These are phyloP conservation scores for Rhodeus uyekii DNA, from an alignment of 2,797 vertebrate genomes.

Conservation along the genomic window DNA sequence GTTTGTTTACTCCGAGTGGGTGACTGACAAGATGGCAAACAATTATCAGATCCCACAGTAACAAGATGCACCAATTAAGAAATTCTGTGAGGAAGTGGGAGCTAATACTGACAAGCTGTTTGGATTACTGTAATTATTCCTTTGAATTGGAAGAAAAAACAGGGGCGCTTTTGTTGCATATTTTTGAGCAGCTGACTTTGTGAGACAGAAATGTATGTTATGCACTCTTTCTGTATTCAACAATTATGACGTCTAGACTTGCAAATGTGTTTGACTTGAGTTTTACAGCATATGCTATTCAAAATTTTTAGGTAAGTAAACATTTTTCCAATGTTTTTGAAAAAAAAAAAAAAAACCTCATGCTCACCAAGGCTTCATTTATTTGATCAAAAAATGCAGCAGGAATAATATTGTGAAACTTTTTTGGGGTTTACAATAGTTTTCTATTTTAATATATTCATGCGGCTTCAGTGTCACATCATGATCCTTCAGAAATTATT, in stretches of 20 bases:
- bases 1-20: constrained; percentile 63
- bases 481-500: not conserved
- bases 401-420: not conserved
- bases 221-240: not conserved
- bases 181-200: not conserved
- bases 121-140: constrained; percentile 16
- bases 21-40: constrained; percentile 78
- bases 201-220: too few relatives aligned
- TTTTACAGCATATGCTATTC: not conserved
- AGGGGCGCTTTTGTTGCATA: not conserved
- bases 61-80: constrained; percentile 82
- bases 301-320: not conserved
- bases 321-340: not conserved
- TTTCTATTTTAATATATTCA: not conserved
- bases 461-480: not conserved
- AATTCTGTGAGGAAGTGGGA: constrained; percentile 58
- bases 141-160: not conserved
- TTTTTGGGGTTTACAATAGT: not conserved
- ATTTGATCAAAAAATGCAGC: too few relatives aligned
- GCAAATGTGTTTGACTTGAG: not conserved
- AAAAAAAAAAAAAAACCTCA: not conserved
- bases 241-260: not conserved
- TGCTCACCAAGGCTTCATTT: not conserved
- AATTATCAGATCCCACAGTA: constrained; percentile 79
- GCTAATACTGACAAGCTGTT: constrained; percentile 38